Percentiles rank a stretch among this genome's conserved stretches.
These are phyloP conservation scores for Athalia rosae DNA, from an alignment of 2,888 invertebrate species.

Conservation along the genomic window DNA sequence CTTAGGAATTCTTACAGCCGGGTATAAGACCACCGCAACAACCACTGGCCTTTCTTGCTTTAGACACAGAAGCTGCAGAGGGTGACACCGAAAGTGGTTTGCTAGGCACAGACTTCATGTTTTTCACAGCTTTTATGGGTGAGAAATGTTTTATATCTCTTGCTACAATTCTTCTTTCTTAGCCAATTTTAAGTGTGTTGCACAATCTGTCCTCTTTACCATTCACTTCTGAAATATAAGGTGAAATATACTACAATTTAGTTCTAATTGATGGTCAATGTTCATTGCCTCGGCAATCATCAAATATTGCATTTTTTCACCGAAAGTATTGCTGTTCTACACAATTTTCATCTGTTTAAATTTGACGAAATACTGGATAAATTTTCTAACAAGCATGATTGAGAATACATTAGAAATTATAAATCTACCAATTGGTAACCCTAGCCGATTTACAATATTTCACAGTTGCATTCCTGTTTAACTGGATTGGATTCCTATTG, in stretches of 20 bases:
- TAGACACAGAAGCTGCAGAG: constrained; percentile 84
- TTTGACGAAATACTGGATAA: no score
- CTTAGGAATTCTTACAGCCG: constrained; percentile 58
- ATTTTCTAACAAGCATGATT: no score
- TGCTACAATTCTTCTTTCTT: background rate
- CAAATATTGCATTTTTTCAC: no score
- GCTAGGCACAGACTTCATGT: constrained; percentile 95
- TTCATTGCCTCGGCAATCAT: no score
- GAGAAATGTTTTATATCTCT: constrained; percentile 61
- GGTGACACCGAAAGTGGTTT: constrained; percentile 86
- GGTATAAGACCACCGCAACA: constrained; percentile 74
- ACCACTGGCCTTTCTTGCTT: constrained; percentile 84
- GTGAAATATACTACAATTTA: no score
- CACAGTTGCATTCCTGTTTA: constrained; percentile 94
- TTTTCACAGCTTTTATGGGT: constrained; percentile 93
- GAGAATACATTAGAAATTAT: no score
- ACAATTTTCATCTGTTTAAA: no score
- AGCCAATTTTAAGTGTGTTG: background rate
- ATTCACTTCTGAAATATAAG: background rate
- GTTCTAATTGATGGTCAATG: no score
- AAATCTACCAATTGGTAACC: no score
- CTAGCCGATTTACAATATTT: constrained; percentile 56
- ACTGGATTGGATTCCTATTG: constrained; percentile 95
- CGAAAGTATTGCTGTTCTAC: no score
- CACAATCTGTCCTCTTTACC: background rate